A percentile compares a stretch with the other conserved stretches of the same genome.
Evolutionary conservation across 2,888 invertebrate species (phyloP).

Genomic region (Mythimna lalbum): DNA sequence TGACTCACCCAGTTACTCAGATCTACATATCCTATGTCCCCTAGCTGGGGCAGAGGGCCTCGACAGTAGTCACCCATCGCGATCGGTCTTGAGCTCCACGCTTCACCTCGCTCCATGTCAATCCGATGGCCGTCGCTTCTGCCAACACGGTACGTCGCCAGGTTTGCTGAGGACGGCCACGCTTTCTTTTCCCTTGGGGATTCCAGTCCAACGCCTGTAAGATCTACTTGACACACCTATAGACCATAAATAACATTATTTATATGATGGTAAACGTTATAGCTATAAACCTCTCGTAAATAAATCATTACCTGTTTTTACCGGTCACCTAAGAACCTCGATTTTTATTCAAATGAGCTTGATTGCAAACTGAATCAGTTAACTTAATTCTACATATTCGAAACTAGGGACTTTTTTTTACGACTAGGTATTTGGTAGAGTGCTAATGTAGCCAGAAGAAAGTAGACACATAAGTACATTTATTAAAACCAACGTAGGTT

Average conservation of each 20-base stretch:
- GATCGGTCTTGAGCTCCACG: no score
- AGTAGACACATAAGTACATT: neutral
- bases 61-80: no score
- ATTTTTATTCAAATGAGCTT: slow-evolving; percentile 57
- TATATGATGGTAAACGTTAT: slow-evolving; percentile 27
- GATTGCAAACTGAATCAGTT: slow-evolving; percentile 36
- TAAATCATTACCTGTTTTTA: slow-evolving; percentile 51
- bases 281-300: slow-evolving; percentile 33
- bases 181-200: no score
- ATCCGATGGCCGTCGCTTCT: no score
- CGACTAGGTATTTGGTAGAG: neutral
- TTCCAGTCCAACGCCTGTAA: no score
- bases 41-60: no score
- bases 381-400: slow-evolving; percentile 1
- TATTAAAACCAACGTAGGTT: neutral
- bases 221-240: slow-evolving; percentile 4
- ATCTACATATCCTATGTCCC: no score
- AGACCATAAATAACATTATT: slow-evolving; percentile 26
- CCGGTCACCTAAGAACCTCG: slow-evolving; percentile 50
- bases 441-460: neutral
- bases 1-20: slow-evolving; percentile 14
- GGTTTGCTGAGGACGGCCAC: no score
- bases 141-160: no score
- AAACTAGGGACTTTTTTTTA: neutral
- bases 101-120: no score